These are phyloP conservation scores for Drosophila murphyi DNA, from an alignment of 1,140 invertebrate species.

Conservation along the genomic window DNA sequence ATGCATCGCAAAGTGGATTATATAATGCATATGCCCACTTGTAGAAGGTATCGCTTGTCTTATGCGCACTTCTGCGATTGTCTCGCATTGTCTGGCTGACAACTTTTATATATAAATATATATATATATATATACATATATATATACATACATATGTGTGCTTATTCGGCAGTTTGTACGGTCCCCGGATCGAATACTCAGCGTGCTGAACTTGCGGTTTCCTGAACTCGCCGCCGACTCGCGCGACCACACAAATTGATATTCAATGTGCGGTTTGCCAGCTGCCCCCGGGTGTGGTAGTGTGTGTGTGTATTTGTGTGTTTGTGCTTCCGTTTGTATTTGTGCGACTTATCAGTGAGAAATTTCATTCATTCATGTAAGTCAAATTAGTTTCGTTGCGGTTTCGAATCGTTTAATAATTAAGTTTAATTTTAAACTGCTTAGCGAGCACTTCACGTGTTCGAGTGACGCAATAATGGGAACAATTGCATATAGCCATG, in stretches of 20 bases:
- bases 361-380: conserved; percentile 77
- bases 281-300: neutral
- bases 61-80: conserved; percentile 20
- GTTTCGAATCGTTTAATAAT: conserved; percentile 55
- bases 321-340: neutral
- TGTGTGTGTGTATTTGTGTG: neutral
- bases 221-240: conserved; percentile 31
- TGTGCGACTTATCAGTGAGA: conserved; percentile 53
- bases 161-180: conserved; percentile 37
- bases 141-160: conserved; percentile 18
- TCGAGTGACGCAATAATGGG: conserved; percentile 68
- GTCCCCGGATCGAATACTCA: conserved; percentile 23
- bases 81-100: conserved; percentile 22
- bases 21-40: conserved; percentile 7
- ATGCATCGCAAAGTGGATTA: neutral
- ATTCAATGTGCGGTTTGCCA: conserved; percentile 44
- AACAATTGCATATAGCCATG: conserved; percentile 49
- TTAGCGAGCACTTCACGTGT: conserved; percentile 55
- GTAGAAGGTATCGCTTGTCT: conserved; percentile 1
- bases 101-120: neutral
- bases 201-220: conserved; percentile 49
- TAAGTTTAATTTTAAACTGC: conserved; percentile 70
- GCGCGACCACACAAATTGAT: conserved; percentile 56
- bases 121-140: neutral
- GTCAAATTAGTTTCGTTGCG: conserved; percentile 55